phyloP scores from a whole-genome alignment of 2,113 vertebrate species.

The Pampusana beccarii region DNA sequence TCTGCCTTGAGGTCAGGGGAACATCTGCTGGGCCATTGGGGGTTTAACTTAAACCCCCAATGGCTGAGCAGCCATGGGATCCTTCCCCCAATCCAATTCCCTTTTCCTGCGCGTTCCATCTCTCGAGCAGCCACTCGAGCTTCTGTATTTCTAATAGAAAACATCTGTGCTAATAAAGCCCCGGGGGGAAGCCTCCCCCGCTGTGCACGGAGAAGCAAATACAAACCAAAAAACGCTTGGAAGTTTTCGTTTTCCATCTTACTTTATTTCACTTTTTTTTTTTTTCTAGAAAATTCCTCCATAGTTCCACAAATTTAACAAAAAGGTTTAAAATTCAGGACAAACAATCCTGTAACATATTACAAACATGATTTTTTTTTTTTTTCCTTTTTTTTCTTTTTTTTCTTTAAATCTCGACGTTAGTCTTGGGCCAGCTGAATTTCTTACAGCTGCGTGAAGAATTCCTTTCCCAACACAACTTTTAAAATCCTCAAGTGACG shows the following conservation, averaged over 20 bases:
- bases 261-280: slow-evolving; percentile 81
- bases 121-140: no score
- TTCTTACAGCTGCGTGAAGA: slow-evolving; percentile 61
- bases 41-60: no score
- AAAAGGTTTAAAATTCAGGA: slow-evolving; percentile 81
- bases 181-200: fast-evolving
- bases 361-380: slow-evolving; percentile 72
- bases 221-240: not conserved
- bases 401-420: slow-evolving; percentile 43
- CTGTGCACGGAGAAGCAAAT: not conserved
- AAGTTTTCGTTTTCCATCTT: slow-evolving; percentile 63
- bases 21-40: no score
- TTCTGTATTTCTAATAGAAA: not conserved
- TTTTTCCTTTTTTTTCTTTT: slow-evolving; percentile 27
- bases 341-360: slow-evolving; percentile 76
- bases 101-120: not conserved
- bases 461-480: slow-evolving; percentile 53
- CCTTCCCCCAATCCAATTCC: no score
- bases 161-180: fast-evolving
- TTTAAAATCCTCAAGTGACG: slow-evolving; percentile 64
- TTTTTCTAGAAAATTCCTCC: slow-evolving; percentile 80
- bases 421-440: slow-evolving; percentile 55
- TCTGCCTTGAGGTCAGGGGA: fast-evolving
- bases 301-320: slow-evolving; percentile 83
- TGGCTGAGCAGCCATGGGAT: no score